phyloP scores from a whole-genome alignment of 2,113 vertebrate species.

The Prunella fulvescens region DNA sequence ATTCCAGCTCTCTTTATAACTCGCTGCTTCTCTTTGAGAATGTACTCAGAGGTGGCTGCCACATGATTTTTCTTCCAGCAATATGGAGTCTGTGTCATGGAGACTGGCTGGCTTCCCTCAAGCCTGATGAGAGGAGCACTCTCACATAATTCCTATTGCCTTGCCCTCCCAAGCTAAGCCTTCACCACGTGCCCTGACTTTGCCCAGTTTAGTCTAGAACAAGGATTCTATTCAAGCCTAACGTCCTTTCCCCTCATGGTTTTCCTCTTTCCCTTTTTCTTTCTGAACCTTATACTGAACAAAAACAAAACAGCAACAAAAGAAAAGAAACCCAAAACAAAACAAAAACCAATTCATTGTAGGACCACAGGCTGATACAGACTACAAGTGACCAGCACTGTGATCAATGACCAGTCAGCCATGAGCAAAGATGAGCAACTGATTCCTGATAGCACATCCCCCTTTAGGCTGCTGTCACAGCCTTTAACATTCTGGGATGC shows the following conservation, averaged over 20 bases:
- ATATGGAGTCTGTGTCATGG: neutral
- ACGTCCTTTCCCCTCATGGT: neutral
- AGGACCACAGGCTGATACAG: neutral
- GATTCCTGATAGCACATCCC: neutral
- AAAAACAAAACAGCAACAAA: neutral
- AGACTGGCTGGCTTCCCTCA: neutral
- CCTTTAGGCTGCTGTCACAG: slow-evolving; percentile 25
- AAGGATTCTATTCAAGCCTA: neutral
- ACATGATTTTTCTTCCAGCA: neutral
- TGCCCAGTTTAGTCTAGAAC: neutral
- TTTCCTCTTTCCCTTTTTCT: neutral
- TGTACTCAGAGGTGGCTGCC: neutral
- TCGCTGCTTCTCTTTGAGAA: neutral
- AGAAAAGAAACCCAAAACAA: neutral
- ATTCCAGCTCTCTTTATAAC: neutral
- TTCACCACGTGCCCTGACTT: neutral
- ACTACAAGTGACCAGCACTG: neutral
- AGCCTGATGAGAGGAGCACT: neutral
- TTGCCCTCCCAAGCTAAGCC: neutral
- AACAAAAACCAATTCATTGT: neutral
- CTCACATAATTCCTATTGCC: neutral
- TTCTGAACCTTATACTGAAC: neutral
- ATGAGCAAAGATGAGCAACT: neutral
- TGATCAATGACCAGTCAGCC: neutral
- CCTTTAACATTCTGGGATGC: neutral